Evolutionary conservation across 2,113 vertebrate genomes (phyloP).

Genomic region (Hucho hucho): DNA sequence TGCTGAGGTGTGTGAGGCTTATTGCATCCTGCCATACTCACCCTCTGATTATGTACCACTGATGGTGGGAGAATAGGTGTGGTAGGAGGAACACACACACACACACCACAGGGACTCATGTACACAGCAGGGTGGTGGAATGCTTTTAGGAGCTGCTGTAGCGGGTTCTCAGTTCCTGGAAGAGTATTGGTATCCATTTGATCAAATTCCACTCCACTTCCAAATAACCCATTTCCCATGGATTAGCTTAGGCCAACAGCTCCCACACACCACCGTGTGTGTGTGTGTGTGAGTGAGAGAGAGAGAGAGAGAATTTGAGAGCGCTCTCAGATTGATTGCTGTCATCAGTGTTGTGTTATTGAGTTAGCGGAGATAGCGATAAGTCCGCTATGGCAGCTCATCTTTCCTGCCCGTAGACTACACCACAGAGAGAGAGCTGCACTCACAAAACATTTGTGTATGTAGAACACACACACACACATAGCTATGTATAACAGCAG

Average conservation of each 20-base stretch:
- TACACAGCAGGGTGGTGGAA: slow-evolving; percentile 47
- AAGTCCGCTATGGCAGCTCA: slow-evolving; percentile 19
- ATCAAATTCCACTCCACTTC: slow-evolving; percentile 71
- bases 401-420: neutral
- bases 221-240: slow-evolving; percentile 56
- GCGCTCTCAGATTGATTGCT: slow-evolving; percentile 7
- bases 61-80: slow-evolving; percentile 22
- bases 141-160: slow-evolving; percentile 63
- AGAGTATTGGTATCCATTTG: slow-evolving; percentile 61
- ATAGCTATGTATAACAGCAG: neutral
- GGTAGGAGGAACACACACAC: neutral
- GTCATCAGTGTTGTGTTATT: slow-evolving; percentile 13
- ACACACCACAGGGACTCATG: slow-evolving; percentile 49
- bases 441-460: neutral
- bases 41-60: slow-evolving; percentile 46
- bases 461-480: neutral
- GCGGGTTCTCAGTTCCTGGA: slow-evolving; percentile 60
- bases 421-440: neutral
- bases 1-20: slow-evolving; percentile 22
- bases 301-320: neutral
- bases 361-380: slow-evolving; percentile 6
- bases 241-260: neutral
- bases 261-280: neutral
- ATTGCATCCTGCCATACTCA: slow-evolving; percentile 49
- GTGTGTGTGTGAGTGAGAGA: neutral